Base-by-base conservation (phyloP, 2,113 vertebrate genomes). In the Rhinopomastus cyanomelas region DNA sequence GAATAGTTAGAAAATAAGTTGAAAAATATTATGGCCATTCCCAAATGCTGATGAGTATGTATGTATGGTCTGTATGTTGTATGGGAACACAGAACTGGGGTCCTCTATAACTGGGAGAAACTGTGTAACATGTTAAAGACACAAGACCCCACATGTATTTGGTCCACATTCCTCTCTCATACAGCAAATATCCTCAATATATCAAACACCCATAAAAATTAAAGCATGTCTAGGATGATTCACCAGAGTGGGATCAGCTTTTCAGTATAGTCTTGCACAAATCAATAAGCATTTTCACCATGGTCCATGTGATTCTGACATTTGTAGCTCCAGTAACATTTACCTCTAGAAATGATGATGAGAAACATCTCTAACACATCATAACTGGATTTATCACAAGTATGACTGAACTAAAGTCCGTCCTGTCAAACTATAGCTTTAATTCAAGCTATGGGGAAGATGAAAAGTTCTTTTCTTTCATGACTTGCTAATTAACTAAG, bases 401-500 rank as follows among this genome's bases (percentile, higher is more conserved):
- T 56, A 49, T 25, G 32, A 73, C 68, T 67, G 48, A 73, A 72
- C 23, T 68, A 34, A 87, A 92, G 87, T 71, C 32, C 39, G 32
- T 36, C 21, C 65, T 60, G 53, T 61, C 68, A 73, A 85, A 89
- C 85, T 66, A 55, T 23, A 73, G 59, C 66, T 82, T 42, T 64
- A 92, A 71, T 60, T 81, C 56, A 65, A 77, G 21, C 23, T 87
- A 19, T 34, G 23, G 30, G 18, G 13, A 91, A 81, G 82, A 16
- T 44, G 53, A 80, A 85, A 89, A 67, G 30, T 61, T 60, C n/a
- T 88, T 88, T 81, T 82, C 57, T 92, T 85, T 77, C 34, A 91
- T 65, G 72, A 26, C 39, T 92, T 88, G 57, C 73, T 93, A 92
- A 95, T 95, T 95, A 95, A 87, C 48, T 75, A 75, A 85, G 89